These are phyloP conservation scores for Hirundo rustica DNA, from an alignment of 2,797 vertebrate species.

Conservation along the genomic window DNA sequence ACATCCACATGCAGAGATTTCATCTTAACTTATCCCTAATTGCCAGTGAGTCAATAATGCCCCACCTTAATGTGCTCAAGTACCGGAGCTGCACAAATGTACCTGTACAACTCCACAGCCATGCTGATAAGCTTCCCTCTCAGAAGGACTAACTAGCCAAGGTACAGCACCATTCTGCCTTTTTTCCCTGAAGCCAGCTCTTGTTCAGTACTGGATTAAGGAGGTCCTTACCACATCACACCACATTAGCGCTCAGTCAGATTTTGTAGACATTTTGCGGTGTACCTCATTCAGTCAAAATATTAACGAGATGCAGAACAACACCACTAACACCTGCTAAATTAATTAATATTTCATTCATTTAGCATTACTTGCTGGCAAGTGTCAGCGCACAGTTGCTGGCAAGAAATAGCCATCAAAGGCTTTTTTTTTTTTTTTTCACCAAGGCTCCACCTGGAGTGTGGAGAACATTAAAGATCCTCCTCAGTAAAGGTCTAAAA, in stretches of 20 bases:
- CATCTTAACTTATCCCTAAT: too few relatives aligned
- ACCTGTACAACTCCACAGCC: background rate
- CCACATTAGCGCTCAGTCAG: fast-evolving
- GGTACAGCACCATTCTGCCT: background rate
- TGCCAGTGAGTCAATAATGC: background rate
- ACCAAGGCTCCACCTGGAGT: background rate
- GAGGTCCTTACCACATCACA: background rate
- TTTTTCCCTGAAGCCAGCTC: background rate
- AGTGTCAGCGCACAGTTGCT: background rate
- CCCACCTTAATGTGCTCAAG: fast-evolving
- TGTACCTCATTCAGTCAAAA: background rate
- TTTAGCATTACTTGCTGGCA: background rate
- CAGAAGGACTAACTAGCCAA: background rate
- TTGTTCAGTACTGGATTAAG: background rate
- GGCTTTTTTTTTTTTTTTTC: background rate
- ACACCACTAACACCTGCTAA: background rate
- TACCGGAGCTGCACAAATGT: fast-evolving
- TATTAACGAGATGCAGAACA: background rate
- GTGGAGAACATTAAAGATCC: background rate
- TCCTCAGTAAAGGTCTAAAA: background rate
- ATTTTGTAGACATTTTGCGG: background rate
- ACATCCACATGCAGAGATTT: background rate
- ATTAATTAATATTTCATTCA: background rate
- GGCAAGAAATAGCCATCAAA: background rate
- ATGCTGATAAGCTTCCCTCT: background rate